Conservation (phyloP, 2,113 vertebrate genomes). For the Oncorhynchus clarkii region DNA sequence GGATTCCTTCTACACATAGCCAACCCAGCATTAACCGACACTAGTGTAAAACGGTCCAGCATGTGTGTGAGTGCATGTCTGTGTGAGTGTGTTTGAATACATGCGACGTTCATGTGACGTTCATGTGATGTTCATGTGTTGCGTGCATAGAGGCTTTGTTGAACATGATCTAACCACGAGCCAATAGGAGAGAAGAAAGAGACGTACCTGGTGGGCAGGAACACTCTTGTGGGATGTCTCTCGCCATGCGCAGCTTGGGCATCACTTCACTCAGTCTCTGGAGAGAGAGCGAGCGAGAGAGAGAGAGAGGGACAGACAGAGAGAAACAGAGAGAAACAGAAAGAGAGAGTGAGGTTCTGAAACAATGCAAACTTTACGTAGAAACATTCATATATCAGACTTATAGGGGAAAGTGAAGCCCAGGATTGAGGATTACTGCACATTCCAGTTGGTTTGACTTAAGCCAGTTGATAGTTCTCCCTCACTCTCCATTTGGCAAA, state of each 20-base stretch:
- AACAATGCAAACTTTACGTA: neutral
- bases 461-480: neutral
- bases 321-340: neutral
- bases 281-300: slow-evolving; percentile 17
- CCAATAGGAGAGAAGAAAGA: neutral
- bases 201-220: slow-evolving; percentile 88
- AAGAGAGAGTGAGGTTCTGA: neutral
- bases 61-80: neutral
- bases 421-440: neutral
- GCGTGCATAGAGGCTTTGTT: neutral
- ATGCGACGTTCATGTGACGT: neutral
- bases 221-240: slow-evolving; percentile 83
- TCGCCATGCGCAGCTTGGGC: slow-evolving; percentile 75
- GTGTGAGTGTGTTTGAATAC: no score
- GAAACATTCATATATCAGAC: neutral
- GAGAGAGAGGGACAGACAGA: neutral
- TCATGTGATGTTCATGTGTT: neutral
- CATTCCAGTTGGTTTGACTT: neutral
- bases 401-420: neutral
- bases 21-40: neutral
- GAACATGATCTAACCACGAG: neutral
- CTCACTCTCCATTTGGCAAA: no score
- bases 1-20: neutral
- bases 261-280: slow-evolving; percentile 82
- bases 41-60: neutral